Evolutionary conservation across 2,113 vertebrate genomes (phyloP).

Genomic region (Grammomys dolichurus): DNA sequence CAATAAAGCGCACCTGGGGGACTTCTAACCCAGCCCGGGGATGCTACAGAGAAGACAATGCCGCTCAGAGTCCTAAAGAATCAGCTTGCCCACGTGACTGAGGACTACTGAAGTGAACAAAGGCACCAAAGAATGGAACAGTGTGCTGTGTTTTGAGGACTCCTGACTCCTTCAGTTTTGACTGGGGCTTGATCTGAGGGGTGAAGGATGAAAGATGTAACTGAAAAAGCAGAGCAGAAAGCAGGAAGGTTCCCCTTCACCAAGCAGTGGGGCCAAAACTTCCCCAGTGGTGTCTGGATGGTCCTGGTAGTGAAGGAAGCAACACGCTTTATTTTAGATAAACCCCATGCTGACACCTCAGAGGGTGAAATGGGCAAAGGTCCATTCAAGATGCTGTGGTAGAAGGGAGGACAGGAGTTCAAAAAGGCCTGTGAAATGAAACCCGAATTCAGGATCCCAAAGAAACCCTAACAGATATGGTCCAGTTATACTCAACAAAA

Average conservation of each 20-base stretch:
- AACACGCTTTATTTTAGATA: constrained; percentile 26
- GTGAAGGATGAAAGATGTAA: neutral
- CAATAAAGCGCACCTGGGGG: neutral
- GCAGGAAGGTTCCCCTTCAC: neutral
- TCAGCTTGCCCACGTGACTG: neutral
- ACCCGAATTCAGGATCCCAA: constrained; percentile 8
- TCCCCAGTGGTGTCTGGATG: neutral
- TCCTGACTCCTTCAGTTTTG: neutral
- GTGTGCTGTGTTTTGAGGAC: neutral
- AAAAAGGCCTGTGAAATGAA: neutral
- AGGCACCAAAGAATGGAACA: neutral
- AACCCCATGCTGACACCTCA: neutral
- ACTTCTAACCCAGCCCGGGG: neutral
- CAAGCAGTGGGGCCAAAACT: neutral
- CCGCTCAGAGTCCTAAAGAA: neutral
- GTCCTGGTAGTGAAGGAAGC: constrained; percentile 19
- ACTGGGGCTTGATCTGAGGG: neutral
- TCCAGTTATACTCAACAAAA: neutral
- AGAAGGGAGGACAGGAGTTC: neutral
- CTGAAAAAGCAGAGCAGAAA: neutral
- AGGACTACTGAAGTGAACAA: neutral
- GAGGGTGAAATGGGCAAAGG: neutral
- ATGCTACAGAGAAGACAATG: neutral
- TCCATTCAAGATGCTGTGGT: neutral
- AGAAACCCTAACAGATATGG: neutral